Evolutionary conservation across 1,140 invertebrate genomes (phyloP), one percentile per base, ranked within the genome.

Genomic region (Vanessa atalanta): DNA sequence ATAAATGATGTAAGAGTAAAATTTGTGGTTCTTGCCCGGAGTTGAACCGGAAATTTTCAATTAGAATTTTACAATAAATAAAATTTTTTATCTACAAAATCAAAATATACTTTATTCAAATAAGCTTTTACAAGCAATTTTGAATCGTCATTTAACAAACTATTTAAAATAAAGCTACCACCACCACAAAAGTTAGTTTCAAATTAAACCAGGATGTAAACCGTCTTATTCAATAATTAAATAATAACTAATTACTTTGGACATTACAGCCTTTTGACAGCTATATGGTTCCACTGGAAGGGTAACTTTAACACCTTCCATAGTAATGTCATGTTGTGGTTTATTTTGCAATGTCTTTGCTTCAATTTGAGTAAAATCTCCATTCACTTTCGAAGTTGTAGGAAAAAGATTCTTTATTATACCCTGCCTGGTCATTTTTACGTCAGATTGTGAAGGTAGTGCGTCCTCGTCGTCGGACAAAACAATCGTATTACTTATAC

Each of bases 241-340:
- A n/a, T 77, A 70, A 20, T 13, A 20, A 65, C 55, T 47, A 64
- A 72, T 85, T 83, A 90, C 90, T 80, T 86, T 90, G 51, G 77
- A 87, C 87, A 92, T 91, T 16, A 92, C 73, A 60, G 85, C 88
- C 9, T 88, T 76, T 71, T 92, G 90, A 78, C 85, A 82, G 4
- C 82, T 79, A 67, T 92, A 92, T 13, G 90, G 89, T 47, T 88
- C 81, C 0, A 92, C 81, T 0, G 90, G 89, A 16, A 91, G 57
- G 53, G 79, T 75, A 13, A 92, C 84, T 57, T 80, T 80, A 13
- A 92, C 81, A 37, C 88, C 87, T 13, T 23, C 53, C 23, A 77
- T 80, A 55, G 88, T 87, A 78, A 82, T 88, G 50, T 76, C 87
- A 14, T 83, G 63, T 57, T 51, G 7, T 8, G 5, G 8, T n/a